phyloP scores from a whole-genome alignment of 2,113 vertebrate species.

The Serilophus lunatus region DNA sequence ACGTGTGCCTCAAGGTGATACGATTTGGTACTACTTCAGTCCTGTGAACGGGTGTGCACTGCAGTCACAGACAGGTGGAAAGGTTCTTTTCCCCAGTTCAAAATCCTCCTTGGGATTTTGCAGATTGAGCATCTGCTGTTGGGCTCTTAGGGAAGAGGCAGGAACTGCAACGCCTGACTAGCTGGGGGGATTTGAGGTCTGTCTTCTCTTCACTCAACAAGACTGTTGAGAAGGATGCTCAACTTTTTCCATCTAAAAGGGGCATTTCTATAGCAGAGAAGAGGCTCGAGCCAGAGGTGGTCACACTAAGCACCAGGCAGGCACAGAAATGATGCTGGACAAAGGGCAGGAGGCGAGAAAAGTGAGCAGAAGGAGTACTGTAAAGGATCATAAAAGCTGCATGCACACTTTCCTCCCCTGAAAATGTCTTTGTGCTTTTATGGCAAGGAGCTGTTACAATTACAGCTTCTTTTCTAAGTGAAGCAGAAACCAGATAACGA shows the following conservation, averaged over 20 bases:
- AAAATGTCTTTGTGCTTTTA: constrained; percentile 46
- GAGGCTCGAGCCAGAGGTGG: neutral
- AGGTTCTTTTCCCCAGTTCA: neutral
- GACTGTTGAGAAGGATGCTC: neutral
- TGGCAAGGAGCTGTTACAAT: constrained; percentile 40
- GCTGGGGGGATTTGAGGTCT: neutral
- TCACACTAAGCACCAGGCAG: neutral
- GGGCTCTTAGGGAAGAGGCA: neutral
- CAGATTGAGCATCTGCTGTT: neutral
- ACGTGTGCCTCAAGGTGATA: neutral
- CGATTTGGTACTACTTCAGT: neutral
- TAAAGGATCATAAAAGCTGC: constrained; percentile 12
- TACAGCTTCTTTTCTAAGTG: constrained; percentile 25
- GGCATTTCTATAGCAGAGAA: neutral
- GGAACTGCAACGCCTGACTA: neutral
- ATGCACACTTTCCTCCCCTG: neutral
- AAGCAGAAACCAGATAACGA: constrained; percentile 49
- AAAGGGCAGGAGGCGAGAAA: neutral
- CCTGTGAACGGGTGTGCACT: neutral
- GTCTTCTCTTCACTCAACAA: neutral
- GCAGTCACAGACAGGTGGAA: neutral
- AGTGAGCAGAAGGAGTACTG: neutral
- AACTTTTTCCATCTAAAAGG: neutral
- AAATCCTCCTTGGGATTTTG: neutral
- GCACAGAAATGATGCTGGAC: neutral